Conservation (phyloP, 2,888 invertebrate species). For the Ceraclea dissimilis region DNA sequence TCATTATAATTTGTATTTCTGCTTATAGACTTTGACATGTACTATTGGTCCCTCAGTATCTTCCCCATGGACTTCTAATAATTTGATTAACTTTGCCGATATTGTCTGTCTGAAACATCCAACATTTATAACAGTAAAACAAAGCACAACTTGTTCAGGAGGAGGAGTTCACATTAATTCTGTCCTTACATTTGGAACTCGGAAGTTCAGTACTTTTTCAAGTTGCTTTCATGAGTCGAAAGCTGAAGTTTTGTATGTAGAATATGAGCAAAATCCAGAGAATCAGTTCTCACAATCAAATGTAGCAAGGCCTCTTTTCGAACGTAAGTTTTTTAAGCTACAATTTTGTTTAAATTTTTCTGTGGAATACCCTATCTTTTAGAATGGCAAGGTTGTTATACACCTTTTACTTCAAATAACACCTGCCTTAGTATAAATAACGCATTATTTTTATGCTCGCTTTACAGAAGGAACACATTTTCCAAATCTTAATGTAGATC, state of each 20-base stretch:
- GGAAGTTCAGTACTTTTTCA: neutral
- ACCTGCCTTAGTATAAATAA: too few species aligned
- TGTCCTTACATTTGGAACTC: constrained; percentile 2
- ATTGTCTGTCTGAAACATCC: constrained; percentile 11
- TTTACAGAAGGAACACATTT: constrained; percentile 19
- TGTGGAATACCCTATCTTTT: too few species aligned
- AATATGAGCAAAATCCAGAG: constrained; percentile 17
- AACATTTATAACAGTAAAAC: constrained; percentile 2
- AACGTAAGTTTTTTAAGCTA: constrained; percentile 10
- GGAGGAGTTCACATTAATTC: constrained; percentile 24
- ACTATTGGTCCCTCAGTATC: constrained; percentile 9
- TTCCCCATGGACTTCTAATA: constrained; percentile 14
- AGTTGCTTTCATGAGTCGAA: constrained; percentile 15
- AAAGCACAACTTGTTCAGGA: constrained; percentile 23
- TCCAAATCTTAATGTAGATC: constrained; percentile 18
- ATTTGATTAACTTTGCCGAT: constrained; percentile 5
- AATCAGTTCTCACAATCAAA: constrained; percentile 11
- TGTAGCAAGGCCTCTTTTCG: constrained; percentile 15
- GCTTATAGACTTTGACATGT: constrained; percentile 14
- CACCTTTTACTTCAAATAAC: too few species aligned
- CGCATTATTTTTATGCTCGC: neutral
- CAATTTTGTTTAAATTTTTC: too few species aligned
- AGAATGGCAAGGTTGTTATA: too few species aligned
- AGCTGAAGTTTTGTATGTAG: constrained; percentile 17
- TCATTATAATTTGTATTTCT: neutral